Conservation (phyloP, 2,797 vertebrate genomes). For the Morelia viridis region DNA sequence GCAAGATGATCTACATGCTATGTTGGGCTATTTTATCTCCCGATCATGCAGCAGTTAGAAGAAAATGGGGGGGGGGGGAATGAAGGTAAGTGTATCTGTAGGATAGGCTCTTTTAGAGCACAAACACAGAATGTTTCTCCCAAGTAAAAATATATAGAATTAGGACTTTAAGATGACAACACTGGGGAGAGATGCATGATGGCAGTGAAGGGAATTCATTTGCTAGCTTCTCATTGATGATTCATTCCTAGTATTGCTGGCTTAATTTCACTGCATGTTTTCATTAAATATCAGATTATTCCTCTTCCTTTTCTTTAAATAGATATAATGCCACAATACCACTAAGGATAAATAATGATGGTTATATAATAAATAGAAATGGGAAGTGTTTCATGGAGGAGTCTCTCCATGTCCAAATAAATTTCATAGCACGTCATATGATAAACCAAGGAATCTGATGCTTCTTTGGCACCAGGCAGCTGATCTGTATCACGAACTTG, state of each 20-base stretch:
- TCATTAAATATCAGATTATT: not conserved
- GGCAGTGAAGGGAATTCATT: not conserved
- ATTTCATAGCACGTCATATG: not conserved
- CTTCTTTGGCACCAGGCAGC: slow-evolving; percentile 14
- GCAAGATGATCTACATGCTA: not conserved
- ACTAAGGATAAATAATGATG: not conserved
- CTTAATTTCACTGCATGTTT: not conserved
- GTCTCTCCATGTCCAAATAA: not conserved
- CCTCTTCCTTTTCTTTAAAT: not conserved
- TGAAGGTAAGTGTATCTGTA: not conserved
- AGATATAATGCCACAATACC: not conserved
- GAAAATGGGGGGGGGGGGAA: not conserved
- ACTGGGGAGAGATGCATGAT: not conserved
- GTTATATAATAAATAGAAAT: slow-evolving; percentile 9
- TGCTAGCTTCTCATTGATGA: not conserved
- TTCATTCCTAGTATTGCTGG: not conserved
- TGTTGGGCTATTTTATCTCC: not conserved
- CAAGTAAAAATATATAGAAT: not conserved
- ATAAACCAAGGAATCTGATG: slow-evolving; percentile 20
- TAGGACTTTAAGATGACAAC: not conserved
- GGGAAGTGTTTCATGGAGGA: slow-evolving; percentile 26
- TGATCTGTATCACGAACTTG: slow-evolving; percentile 38
- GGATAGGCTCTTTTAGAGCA: not conserved
- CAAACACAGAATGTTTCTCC: not conserved
- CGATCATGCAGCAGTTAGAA: not conserved